Conservation (phyloP, 2,797 vertebrate genomes). For the Chaetodon trifasciatus region DNA sequence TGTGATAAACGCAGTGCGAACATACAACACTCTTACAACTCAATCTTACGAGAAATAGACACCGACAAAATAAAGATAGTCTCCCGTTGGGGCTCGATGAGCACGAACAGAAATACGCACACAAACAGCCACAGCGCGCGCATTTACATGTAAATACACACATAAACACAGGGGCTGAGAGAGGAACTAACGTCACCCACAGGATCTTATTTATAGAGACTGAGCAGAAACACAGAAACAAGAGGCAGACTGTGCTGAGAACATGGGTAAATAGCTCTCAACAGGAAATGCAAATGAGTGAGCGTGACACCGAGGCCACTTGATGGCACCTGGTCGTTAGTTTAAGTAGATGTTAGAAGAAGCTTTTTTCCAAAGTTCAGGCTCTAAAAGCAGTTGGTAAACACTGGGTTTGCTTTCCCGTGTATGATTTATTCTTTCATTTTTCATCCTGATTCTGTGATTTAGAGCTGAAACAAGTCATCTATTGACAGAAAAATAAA, state of each 20-base stretch:
- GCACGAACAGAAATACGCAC: background rate
- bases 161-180: constrained; percentile 66
- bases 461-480: background rate
- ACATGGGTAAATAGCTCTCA: constrained; percentile 49
- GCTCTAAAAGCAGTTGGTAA: constrained; percentile 6
- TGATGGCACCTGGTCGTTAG: constrained; percentile 62
- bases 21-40: constrained; percentile 36
- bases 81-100: constrained; percentile 7
- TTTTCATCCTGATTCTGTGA: background rate
- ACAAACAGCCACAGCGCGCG: constrained; percentile 36
- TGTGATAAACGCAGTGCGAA: constrained; percentile 34
- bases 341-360: constrained; percentile 33
- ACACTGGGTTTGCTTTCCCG: background rate
- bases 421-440: background rate
- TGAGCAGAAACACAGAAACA: constrained; percentile 71
- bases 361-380: constrained; percentile 8
- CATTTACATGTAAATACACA: constrained; percentile 72
- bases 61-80: constrained; percentile 11
- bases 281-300: constrained; percentile 72
- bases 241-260: constrained; percentile 59
- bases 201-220: constrained; percentile 81
- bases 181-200: constrained; percentile 77
- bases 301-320: constrained; percentile 58
- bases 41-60: constrained; percentile 23
- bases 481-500: background rate